Base-by-base conservation (phyloP, 2,888 invertebrate species). In the Amitus sp. region DNA sequence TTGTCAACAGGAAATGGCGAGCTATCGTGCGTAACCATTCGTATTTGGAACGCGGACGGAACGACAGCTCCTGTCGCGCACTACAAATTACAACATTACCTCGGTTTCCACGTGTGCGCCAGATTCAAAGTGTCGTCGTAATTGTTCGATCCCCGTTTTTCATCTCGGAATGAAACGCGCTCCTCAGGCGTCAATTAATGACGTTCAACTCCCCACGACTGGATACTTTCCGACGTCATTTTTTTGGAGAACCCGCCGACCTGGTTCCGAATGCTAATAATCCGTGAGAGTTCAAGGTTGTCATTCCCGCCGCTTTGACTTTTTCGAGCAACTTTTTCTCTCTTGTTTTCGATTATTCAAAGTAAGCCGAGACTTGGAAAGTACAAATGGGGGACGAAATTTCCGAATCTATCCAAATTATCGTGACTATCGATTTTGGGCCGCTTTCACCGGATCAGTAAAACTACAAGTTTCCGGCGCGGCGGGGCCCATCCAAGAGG, bases 371-470 rank as follows among this genome's bases (percentile, higher is more conserved):
- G 34, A 23, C 4, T 23, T 23, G 23, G 23, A 23, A 23, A 3
- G 23, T 23, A 4, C 39, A 15, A 18, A 42, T 23, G 23, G 23
- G 66, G 71, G 72, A 73, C 70, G 62, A 73, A 73, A 76, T 71
- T 74, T 23, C 23, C 7, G n/a, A n/a, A n/a, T n/a, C n/a, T n/a
- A n/a, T n/a, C 45, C 10, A 13, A 18, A 42, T 18, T 53, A 39
- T 53, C 65, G 54, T 60, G 64, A 62, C 61, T 53, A 71, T 71
- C 70, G 69, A 69, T 77, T 77, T 78, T 55, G 74, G 77, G 71
- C 70, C 73, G 77, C 77, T 78, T 78, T 78, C 78, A 72, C 73
- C 73, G 62, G 67, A 72, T 70, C 66, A 68, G 68, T 72, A n/a
- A n/a, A n/a, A n/a, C n/a, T n/a, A n/a, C n/a, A n/a, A n/a, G n/a